phyloP scores from a whole-genome alignment of 2,797 vertebrate species.

The Parauchenoglanis punctatus region DNA sequence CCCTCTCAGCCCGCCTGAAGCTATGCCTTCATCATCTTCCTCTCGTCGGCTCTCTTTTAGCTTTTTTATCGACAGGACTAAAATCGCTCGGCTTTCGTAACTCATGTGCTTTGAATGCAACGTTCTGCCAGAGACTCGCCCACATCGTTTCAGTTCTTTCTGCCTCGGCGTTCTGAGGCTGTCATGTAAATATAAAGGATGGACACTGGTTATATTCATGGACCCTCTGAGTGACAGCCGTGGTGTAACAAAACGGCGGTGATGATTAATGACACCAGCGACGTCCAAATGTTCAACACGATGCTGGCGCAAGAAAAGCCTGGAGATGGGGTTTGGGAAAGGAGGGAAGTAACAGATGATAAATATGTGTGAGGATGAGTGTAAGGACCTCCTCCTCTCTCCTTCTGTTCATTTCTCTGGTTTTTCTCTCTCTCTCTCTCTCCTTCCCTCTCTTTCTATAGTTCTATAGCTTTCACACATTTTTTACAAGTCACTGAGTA shows the following conservation, averaged over 20 bases:
- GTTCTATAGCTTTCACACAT: background rate
- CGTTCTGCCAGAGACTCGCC: constrained; percentile 9
- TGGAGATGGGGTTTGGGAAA: constrained; percentile 26
- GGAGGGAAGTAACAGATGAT: constrained; percentile 15
- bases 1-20: constrained; percentile 36
- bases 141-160: constrained; percentile 9
- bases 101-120: constrained; percentile 8
- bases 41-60: background rate
- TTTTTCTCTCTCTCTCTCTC: background rate
- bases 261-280: constrained; percentile 8
- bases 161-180: background rate
- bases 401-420: constrained; percentile 35
- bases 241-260: constrained; percentile 4
- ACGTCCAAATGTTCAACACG: constrained; percentile 39
- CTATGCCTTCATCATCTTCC: background rate
- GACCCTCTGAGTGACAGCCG: constrained; percentile 5
- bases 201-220: constrained; percentile 5
- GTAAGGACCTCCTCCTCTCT: constrained; percentile 33
- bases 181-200: constrained; percentile 19
- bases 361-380: constrained; percentile 24
- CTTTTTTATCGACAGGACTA: constrained; percentile 9
- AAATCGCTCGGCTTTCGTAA: constrained; percentile 13
- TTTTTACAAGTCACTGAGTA: background rate
- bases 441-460: background rate
- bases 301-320: background rate